Base-by-base conservation (phyloP, 1,140 invertebrate species). In the Eriosoma lanigerum region DNA sequence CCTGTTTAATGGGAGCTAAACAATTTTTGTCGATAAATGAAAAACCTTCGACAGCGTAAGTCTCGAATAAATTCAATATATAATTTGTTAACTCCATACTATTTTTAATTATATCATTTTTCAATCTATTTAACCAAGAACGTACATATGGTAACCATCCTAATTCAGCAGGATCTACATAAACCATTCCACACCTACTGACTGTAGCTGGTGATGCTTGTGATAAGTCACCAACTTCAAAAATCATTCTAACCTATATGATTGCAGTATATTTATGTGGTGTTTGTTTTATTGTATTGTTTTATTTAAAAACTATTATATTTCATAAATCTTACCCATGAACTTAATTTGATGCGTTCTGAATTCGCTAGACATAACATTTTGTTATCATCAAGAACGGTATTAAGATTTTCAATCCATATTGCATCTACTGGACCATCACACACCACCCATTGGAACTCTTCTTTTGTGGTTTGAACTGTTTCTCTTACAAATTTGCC, bases 401-500 rank as follows among this genome's bases (percentile, higher is more conserved):
- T 96, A 85, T 97, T 97, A 89, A 98, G 91, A 86, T 96, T 97
- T 86, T 97, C 95, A 68, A 97, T 96, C 96, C 96, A 98, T 3
- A 96, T 91, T 9, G 95, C 94, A 86, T 97, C 96, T 0, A 97
- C 94, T 0, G 95, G 95, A 0, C 96, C 96, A 84, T 98, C 95
- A 85, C 92, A 94, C 70, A 94, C 89, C 58, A 94, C 88, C 93
- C 93, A 94, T 84, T 97, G 92, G 84, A 93, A 92, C 76, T 92
- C 90, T 82, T 80, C 60, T 19, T 66, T 52, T 29, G 82, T 86
- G 86, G 92, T 90, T 82, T 89, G 87, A 26, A 92, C 91, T 19
- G 92, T 91, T 9, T 87, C 89, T 78, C 92, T 87, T 44, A 93
- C 89, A 81, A 91, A 91, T 15, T 91, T 87, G 2, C 92, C 92